Percentiles rank a stretch among this genome's conserved stretches.
These are phyloP conservation scores for Stomatorhinus walkeri DNA, from an alignment of 2,797 vertebrate species.

Conservation along the genomic window DNA sequence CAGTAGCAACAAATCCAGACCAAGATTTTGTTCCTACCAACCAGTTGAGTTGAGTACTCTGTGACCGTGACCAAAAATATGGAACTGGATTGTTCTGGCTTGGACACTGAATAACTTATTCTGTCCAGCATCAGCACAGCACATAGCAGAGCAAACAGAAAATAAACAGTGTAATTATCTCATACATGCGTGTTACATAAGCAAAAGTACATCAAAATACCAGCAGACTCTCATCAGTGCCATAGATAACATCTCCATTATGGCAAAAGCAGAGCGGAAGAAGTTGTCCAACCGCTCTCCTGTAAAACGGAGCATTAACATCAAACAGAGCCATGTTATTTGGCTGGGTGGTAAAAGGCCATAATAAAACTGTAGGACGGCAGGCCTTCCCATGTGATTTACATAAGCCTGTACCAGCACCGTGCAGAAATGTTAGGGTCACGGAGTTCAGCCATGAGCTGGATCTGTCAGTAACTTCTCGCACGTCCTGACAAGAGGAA, in stretches of 20 bases:
- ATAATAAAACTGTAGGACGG: not conserved
- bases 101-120: not conserved
- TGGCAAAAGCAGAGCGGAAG: not conserved
- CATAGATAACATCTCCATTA: not conserved
- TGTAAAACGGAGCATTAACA: conserved; percentile 16
- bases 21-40: not conserved
- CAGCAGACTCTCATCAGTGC: not conserved
- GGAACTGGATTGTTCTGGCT: not conserved
- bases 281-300: not conserved
- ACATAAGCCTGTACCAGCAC: not conserved
- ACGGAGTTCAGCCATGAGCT: conserved; percentile 28
- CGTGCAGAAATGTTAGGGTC: conserved; percentile 23
- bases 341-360: conserved; percentile 15
- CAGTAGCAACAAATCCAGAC: not conserved
- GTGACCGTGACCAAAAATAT: not conserved
- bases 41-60: not conserved
- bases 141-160: not conserved
- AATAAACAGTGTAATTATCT: not conserved
- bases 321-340: not conserved
- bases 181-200: not conserved
- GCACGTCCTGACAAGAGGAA: conserved; percentile 18
- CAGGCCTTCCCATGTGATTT: not conserved
- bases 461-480: conserved; percentile 23
- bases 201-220: not conserved
- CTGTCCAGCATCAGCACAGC: not conserved